Conservation (phyloP, 2,113 vertebrate genomes). For the Megaptera novaeangliae region DNA sequence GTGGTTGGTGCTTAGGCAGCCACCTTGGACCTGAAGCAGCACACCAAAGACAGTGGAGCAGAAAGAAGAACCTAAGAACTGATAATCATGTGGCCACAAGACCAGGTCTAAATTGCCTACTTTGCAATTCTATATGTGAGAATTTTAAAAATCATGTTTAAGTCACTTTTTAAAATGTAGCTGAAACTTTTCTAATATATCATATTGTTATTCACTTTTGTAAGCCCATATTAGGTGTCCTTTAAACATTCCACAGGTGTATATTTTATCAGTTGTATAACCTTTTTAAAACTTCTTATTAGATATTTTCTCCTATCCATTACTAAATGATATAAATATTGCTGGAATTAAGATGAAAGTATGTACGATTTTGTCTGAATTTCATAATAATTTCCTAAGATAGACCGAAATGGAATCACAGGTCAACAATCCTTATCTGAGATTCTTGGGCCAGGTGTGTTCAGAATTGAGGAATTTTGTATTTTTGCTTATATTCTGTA, state of each 20-base stretch:
- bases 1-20: no score
- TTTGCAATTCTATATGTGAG: not conserved
- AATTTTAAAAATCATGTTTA: not conserved
- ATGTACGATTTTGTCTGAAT: not conserved
- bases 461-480: not conserved
- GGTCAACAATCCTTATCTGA: not conserved
- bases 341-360: not conserved
- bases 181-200: not conserved
- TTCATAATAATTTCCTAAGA: not conserved
- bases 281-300: not conserved
- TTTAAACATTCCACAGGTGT: not conserved
- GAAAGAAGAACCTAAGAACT: not conserved
- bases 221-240: not conserved
- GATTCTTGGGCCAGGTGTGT: not conserved
- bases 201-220: not conserved
- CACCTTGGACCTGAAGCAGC: not conserved
- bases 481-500: not conserved
- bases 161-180: not conserved
- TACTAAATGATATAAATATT: not conserved
- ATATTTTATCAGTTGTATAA: not conserved
- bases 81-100: not conserved
- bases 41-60: not conserved
- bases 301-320: not conserved
- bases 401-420: not conserved
- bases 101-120: not conserved